Percentiles rank a stretch among this genome's conserved stretches.
Conservation (phyloP, 1,140 invertebrate genomes). For the Musca vetustissima region DNA sequence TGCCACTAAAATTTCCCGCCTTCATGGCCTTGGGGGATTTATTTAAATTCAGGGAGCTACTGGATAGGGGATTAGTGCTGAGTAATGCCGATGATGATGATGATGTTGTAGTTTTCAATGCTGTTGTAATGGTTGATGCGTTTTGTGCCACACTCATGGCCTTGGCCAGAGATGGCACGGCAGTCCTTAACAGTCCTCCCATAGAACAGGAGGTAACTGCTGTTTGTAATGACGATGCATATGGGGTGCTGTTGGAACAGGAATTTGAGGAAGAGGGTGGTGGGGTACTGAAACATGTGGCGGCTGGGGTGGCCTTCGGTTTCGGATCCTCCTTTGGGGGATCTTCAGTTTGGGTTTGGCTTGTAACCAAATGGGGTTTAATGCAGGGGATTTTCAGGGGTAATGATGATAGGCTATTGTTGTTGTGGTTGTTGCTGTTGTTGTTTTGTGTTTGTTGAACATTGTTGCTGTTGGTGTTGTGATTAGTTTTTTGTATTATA, state of each 20-base stretch:
- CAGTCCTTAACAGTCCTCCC: conserved; percentile 15
- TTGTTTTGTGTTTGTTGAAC: conserved; percentile 22
- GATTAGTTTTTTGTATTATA: conserved; percentile 8
- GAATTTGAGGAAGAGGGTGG: conserved; percentile 1
- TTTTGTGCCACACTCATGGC: background rate
- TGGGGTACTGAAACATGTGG: conserved; percentile 25
- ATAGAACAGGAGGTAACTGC: background rate
- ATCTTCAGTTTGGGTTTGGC: conserved; percentile 6
- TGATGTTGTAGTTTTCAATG: conserved; percentile 21
- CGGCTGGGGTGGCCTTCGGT: background rate
- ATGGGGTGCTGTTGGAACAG: conserved; percentile 33
- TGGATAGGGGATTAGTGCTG: conserved; percentile 12
- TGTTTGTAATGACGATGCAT: conserved; percentile 29
- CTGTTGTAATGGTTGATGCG: background rate
- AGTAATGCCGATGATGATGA: conserved; percentile 22
- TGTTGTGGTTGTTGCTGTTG: background rate
- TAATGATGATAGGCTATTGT: background rate
- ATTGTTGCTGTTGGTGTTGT: conserved; percentile 37
- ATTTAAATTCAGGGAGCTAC: background rate
- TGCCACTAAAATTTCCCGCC: conserved; percentile 28
- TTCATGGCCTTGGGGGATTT: conserved; percentile 31
- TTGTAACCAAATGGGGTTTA: conserved; percentile 4
- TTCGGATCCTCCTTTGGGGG: background rate
- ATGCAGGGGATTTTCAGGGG: conserved; percentile 1
- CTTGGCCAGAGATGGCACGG: background rate